These are phyloP conservation scores for Thera britannica DNA, from an alignment of 2,888 invertebrate genomes.

Conservation along the genomic window DNA sequence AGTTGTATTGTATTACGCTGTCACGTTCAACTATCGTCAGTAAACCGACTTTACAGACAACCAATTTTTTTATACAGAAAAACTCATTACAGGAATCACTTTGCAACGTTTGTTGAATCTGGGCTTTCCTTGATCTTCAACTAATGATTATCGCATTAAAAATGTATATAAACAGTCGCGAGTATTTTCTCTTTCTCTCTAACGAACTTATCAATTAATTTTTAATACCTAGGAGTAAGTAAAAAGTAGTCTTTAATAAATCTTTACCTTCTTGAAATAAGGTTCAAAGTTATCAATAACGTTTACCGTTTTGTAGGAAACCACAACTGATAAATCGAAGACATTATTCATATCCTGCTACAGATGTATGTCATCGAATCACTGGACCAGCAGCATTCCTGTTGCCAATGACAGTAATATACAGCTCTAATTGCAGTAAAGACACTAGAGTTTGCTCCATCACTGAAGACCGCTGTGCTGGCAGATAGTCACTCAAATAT, in stretches of 20 bases:
- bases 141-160: too few relatives aligned
- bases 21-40: too few relatives aligned
- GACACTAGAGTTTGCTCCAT: background rate
- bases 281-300: background rate
- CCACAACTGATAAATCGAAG: constrained; percentile 18
- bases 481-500: too few relatives aligned
- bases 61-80: too few relatives aligned
- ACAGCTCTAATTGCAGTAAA: constrained; percentile 5
- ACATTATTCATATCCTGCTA: constrained; percentile 32
- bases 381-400: constrained; percentile 23
- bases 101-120: too few relatives aligned
- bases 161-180: background rate
- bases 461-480: too few relatives aligned
- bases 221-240: background rate
- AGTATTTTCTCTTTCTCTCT: background rate
- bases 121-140: too few relatives aligned
- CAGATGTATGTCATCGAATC: constrained; percentile 31
- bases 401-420: constrained; percentile 14
- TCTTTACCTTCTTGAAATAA: background rate
- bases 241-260: background rate
- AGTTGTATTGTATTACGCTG: too few relatives aligned
- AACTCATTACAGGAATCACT: too few relatives aligned
- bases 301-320: constrained; percentile 8
- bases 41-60: too few relatives aligned
- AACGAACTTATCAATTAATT: background rate